Evolutionary conservation across 2,113 vertebrate genomes (phyloP).

Genomic region (Acanthochromis polyacanthus): DNA sequence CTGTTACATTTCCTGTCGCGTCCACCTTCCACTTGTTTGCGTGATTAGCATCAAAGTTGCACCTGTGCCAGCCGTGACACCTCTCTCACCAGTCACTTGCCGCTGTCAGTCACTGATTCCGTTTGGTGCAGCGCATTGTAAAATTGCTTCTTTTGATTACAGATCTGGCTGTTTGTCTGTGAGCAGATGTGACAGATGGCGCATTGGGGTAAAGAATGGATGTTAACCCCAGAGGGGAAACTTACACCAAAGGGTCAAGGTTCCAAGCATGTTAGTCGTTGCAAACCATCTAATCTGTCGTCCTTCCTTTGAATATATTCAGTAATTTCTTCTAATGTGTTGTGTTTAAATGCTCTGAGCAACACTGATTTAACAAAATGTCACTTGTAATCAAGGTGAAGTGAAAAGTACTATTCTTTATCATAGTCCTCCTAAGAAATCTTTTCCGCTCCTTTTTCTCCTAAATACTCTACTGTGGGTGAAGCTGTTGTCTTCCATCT

Average conservation of each 20-base stretch:
- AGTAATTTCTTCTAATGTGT: neutral
- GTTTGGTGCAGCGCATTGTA: neutral
- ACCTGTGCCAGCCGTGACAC: neutral
- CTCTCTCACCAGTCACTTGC: neutral
- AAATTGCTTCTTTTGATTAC: neutral
- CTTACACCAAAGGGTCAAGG: constrained; percentile 4
- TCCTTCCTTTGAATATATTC: neutral
- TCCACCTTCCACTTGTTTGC: constrained; percentile 12
- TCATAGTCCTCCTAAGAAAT: neutral
- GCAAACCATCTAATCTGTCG: neutral
- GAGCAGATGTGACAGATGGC: constrained; percentile 39
- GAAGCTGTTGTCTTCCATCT: constrained; percentile 1
- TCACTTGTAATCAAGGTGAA: neutral
- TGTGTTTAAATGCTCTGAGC: neutral
- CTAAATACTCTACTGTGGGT: neutral
- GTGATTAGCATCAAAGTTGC: constrained; percentile 7
- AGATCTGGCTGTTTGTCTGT: constrained; percentile 2
- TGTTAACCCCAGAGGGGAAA: constrained; percentile 33
- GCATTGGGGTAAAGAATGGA: constrained; percentile 13
- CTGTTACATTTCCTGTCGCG: constrained; percentile 42
- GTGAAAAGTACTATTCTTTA: neutral
- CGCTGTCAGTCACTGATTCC: neutral
- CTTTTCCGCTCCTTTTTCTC: neutral
- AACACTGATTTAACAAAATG: neutral
- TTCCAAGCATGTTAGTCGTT: constrained; percentile 6